phyloP scores from a whole-genome alignment of 2,797 vertebrate genomes.

The Muraenolepis orangiensis region DNA sequence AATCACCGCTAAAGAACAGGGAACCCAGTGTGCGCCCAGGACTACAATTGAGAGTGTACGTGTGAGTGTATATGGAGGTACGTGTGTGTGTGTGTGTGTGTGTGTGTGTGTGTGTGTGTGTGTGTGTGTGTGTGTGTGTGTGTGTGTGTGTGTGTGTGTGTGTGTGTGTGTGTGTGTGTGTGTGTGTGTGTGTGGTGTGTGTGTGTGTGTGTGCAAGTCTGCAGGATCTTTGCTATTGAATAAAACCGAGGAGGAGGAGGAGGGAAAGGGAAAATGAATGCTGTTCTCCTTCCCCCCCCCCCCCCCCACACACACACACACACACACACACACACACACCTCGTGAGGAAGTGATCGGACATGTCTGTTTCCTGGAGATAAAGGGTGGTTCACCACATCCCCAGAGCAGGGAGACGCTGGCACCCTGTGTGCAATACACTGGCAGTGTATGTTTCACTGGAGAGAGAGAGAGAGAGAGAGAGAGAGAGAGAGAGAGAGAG shows the following conservation, averaged over 20 bases:
- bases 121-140: constrained; percentile 4
- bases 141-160: constrained; percentile 11
- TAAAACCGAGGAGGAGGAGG: background rate
- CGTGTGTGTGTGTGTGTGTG: constrained; percentile 1
- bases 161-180: constrained; percentile 6
- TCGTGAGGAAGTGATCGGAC: constrained; percentile 66
- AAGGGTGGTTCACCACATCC: constrained; percentile 69
- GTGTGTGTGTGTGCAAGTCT: constrained; percentile 1
- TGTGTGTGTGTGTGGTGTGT: background rate
- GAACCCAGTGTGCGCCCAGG: constrained; percentile 4
- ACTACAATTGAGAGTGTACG: background rate
- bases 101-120: constrained; percentile 5
- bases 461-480: no score
- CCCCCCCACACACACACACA: constrained; percentile 35
- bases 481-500: no score
- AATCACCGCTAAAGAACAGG: constrained; percentile 25
- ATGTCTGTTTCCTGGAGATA: constrained; percentile 77
- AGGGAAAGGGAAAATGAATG: constrained; percentile 27
- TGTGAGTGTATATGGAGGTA: background rate
- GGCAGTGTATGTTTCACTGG: constrained; percentile 63
- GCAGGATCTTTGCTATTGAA: constrained; percentile 33
- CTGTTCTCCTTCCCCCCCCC: constrained; percentile 48
- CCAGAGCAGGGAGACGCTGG: constrained; percentile 67
- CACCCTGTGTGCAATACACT: constrained; percentile 41
- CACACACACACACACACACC: constrained; percentile 38